phyloP scores from a whole-genome alignment of 2,888 invertebrate species.

The Anarsia innoxiella region DNA sequence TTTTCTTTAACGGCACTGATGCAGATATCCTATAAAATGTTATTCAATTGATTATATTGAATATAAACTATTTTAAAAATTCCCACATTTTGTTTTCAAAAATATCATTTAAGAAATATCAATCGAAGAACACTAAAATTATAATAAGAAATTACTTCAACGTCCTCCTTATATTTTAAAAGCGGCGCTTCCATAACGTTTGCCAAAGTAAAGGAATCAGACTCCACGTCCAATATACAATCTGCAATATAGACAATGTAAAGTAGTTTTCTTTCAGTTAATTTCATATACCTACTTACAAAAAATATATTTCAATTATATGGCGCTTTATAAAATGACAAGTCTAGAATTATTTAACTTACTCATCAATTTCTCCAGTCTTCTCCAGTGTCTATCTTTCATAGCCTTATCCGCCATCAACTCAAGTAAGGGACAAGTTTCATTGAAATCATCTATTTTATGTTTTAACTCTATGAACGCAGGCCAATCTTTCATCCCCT shows the following conservation, averaged over 20 bases:
- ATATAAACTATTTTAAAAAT: too few species aligned
- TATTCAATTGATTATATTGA: too few species aligned
- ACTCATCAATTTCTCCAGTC: conserved; percentile 70
- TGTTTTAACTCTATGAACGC: conserved; percentile 89
- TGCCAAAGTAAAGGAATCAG: conserved; percentile 85
- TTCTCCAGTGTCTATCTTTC: conserved; percentile 87
- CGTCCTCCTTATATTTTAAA: conserved; percentile 87
- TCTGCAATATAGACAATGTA: too few species aligned
- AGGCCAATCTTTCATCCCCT: conserved; percentile 91
- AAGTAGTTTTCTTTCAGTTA: too few species aligned
- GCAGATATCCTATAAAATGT: conserved; percentile 87
- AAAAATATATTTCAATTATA: too few species aligned
- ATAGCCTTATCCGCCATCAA: conserved; percentile 92
- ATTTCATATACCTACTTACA: too few species aligned
- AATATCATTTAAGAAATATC: too few species aligned
- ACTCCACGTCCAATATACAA: conserved; percentile 85
- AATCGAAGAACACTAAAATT: too few species aligned
- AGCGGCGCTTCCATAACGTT: conserved; percentile 91
- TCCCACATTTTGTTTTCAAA: too few species aligned
- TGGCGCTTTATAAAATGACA: too few species aligned
- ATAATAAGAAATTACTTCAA: conserved; percentile 84
- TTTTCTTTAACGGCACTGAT: conserved; percentile 92
- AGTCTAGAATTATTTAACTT: conserved; percentile 17
- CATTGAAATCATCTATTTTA: conserved; percentile 93
- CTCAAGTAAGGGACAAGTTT: conserved; percentile 89